phyloP scores from a whole-genome alignment of 2,888 invertebrate species.

The Aporophyla lueneburgensis region DNA sequence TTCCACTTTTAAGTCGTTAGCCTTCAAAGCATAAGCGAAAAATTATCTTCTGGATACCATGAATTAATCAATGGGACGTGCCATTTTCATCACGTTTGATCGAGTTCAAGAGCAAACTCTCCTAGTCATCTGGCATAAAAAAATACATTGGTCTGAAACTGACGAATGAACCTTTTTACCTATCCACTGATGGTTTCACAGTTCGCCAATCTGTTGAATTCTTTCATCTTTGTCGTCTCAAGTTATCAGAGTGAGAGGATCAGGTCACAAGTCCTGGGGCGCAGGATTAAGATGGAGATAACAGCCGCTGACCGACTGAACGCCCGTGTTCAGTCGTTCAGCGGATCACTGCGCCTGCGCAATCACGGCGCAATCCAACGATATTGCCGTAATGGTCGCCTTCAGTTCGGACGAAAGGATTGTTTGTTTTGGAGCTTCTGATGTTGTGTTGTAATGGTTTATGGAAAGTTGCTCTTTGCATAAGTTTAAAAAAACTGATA shows the following conservation, averaged over 20 bases:
- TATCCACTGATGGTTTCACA: neutral
- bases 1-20: too few relatives aligned
- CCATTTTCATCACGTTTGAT: too few relatives aligned
- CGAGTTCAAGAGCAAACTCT: neutral
- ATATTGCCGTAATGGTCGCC: slow-evolving; percentile 25
- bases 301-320: slow-evolving; percentile 62
- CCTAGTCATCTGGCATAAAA: too few relatives aligned
- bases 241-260: slow-evolving; percentile 66
- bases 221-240: slow-evolving; percentile 19
- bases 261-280: slow-evolving; percentile 68
- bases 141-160: neutral
- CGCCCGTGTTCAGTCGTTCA: slow-evolving; percentile 45
- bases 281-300: slow-evolving; percentile 69
- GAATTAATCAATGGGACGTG: too few relatives aligned
- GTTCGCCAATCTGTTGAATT: neutral
- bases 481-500: neutral
- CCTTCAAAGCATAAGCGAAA: neutral
- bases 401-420: neutral
- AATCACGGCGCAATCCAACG: slow-evolving; percentile 16
- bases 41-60: neutral
- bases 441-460: neutral
- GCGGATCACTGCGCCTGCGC: slow-evolving; percentile 33
- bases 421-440: slow-evolving; percentile 8
- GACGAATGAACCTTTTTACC: neutral
- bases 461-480: neutral